Percentiles rank a stretch among this genome's conserved stretches.
Conservation (phyloP, 2,888 invertebrate species). For the Nesidiocoris tenuis region DNA sequence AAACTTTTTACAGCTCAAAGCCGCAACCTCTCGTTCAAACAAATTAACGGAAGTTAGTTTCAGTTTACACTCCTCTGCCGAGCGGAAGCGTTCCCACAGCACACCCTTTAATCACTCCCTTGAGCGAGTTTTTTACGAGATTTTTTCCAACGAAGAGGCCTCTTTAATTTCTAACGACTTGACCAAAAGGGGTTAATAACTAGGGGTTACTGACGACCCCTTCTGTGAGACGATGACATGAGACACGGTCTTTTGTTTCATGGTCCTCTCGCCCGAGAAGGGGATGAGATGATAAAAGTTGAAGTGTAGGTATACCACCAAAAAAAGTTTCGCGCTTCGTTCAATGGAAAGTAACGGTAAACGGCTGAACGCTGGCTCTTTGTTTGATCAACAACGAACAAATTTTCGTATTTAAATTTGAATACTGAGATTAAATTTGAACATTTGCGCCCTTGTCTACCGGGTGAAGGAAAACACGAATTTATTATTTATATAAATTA, state of each 20-base stretch:
- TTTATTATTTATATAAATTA: too few species aligned
- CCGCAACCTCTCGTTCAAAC: not conserved
- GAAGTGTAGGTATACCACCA: not conserved
- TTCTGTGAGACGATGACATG: not conserved
- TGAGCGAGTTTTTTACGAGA: not conserved
- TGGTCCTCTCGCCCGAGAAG: too few species aligned
- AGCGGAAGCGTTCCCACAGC: slow-evolving; percentile 31
- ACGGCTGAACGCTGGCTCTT: too few species aligned
- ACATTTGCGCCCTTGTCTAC: too few species aligned
- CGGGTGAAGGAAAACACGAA: too few species aligned
- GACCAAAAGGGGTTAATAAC: slow-evolving; percentile 17
- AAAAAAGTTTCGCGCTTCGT: not conserved
- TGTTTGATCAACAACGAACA: too few species aligned
- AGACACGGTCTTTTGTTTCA: not conserved
- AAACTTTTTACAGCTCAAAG: not conserved
- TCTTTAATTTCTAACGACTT: slow-evolving; percentile 15
- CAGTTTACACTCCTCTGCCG: slow-evolving; percentile 18
- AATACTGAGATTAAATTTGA: too few species aligned
- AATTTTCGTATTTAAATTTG: too few species aligned
- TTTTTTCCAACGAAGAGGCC: not conserved
- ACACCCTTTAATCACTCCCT: not conserved
- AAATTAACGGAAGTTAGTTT: slow-evolving; percentile 38
- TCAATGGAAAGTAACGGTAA: not conserved
- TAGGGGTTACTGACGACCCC: not conserved
- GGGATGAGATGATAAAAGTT: too few species aligned